These are phyloP conservation scores for Scaptodrosophila lebanonensis DNA, from an alignment of 1,140 invertebrate species.

Conservation along the genomic window DNA sequence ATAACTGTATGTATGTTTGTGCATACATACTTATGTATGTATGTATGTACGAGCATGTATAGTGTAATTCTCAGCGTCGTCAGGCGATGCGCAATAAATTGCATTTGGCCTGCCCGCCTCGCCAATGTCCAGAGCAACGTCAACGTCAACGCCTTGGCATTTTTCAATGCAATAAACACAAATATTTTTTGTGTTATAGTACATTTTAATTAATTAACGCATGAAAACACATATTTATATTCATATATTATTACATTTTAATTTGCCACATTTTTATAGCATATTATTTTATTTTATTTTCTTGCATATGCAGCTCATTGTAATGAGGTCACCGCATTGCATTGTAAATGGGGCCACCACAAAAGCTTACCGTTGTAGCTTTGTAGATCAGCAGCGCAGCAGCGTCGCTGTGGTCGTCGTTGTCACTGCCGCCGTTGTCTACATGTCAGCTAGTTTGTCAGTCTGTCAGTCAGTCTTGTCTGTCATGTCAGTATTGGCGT, in stretches of 20 bases:
- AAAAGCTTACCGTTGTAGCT: conserved; percentile 24
- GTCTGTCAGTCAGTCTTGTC: conserved; percentile 7
- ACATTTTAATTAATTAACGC: conserved; percentile 56
- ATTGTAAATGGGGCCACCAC: conserved; percentile 28
- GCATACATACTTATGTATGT: conserved; percentile 5
- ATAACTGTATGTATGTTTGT: conserved; percentile 31
- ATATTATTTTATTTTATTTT: conserved; percentile 19
- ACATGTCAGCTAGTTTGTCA: conserved; percentile 17
- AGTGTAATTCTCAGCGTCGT: conserved; percentile 50
- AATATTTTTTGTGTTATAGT: neutral
- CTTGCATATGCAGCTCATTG: conserved; percentile 25
- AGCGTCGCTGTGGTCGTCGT: conserved; percentile 14
- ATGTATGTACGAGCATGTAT: conserved; percentile 27
- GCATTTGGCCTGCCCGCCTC: conserved; percentile 32
- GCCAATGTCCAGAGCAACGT: conserved; percentile 2
- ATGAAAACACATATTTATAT: conserved; percentile 32
- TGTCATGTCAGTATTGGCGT: conserved; percentile 10
- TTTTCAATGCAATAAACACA: too few relatives aligned
- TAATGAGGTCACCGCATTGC: conserved; percentile 51
- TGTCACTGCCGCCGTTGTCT: conserved; percentile 9
- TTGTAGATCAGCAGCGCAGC: conserved; percentile 37
- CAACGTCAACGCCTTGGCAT: neutral
- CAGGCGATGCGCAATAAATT: conserved; percentile 64
- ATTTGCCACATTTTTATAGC: conserved; percentile 18
- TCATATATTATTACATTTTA: conserved; percentile 10